A percentile compares a stretch with the other conserved stretches of the same genome.
Evolutionary conservation across 1,140 invertebrate species (phyloP).

Genomic region (Macrotrachela quadricornifera): DNA sequence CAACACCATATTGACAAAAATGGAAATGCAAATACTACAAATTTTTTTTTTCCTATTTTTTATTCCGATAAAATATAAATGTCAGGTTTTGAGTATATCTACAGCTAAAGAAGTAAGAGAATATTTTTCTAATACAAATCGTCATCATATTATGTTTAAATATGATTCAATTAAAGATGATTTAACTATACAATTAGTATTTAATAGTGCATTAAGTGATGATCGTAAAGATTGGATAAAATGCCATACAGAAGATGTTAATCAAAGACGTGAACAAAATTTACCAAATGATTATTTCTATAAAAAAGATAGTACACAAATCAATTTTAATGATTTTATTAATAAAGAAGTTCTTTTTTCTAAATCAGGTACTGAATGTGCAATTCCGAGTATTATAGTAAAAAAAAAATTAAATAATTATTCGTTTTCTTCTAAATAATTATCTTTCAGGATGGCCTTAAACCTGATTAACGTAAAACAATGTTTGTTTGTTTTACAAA

Average conservation of each 20-base stretch:
- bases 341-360: slow-evolving; percentile 93
- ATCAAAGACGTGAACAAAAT: slow-evolving; percentile 48
- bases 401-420: no score
- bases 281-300: slow-evolving; percentile 65
- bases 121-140: slow-evolving; percentile 82
- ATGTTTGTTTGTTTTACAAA: slow-evolving; percentile 90
- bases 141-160: slow-evolving; percentile 72
- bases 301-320: slow-evolving; percentile 59
- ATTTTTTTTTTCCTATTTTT: no score
- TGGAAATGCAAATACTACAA: slow-evolving; percentile 37
- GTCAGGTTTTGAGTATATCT: slow-evolving; percentile 75
- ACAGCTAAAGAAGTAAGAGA: slow-evolving; percentile 93
- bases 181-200: slow-evolving; percentile 77
- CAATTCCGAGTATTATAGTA: slow-evolving; percentile 78
- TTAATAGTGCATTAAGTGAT: slow-evolving; percentile 82
- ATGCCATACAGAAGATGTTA: slow-evolving; percentile 82
- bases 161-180: slow-evolving; percentile 69
- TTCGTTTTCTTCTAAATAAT: no score
- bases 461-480: slow-evolving; percentile 84
- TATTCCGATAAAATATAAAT: no score
- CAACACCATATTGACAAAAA: slow-evolving; percentile 71
- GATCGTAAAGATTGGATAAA: slow-evolving; percentile 91
- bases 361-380: slow-evolving; percentile 85
- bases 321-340: slow-evolving; percentile 79
- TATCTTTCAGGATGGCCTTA: slow-evolving; percentile 77